Evolutionary conservation across 2,888 invertebrate genomes (phyloP), one percentile per base, ranked within the genome.

Genomic region (Drosophila melanosoma): DNA sequence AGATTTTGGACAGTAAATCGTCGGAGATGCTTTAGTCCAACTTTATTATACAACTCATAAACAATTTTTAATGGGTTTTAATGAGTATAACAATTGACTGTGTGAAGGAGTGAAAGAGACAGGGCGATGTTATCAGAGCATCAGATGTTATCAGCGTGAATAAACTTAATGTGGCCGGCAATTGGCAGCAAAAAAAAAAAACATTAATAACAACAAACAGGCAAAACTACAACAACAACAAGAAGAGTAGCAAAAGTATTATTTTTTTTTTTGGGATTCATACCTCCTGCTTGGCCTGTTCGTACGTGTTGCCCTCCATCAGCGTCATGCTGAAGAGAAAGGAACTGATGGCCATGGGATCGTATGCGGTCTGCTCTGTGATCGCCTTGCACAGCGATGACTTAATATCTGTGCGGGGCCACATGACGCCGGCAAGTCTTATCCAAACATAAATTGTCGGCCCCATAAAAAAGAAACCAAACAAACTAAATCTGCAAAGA

Each of bases 401-500:
- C 70, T 87, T 92, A 51, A 93, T 90, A 70, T 93, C 92, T 35
- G 91, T 91, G 42, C 90, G 89, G 17, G 93, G 93, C 93, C 93
- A 93, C 92, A 93, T 92, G 42, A 93, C 93, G 53, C 94, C 94
- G 29, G 95, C 95, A 66, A 95, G 91, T 86, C 94, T 94, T 77
- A 96, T 94, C 96, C 96, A 96, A 23, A 94, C 93, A 86, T 95
- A 96, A 17, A 96, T 91, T n/a, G 95, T 95, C 2, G 96, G 96
- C 1, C 96, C 96, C 74, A 95, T 95, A 87, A 95, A 95, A 58
- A 95, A 93, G 45, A 94, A 94, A 35, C 96, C 96, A 89, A 95
- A 96, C 68, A 95, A 82, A 90, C 95, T 94, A 90, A 95, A 96
- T 89, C 96, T 93, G 82, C 29, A 61, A 61, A 20, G 32, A 59